Percentiles rank a stretch among this genome's conserved stretches.
phyloP scores from a whole-genome alignment of 1,140 invertebrate species.

The Ceratina japonica region DNA sequence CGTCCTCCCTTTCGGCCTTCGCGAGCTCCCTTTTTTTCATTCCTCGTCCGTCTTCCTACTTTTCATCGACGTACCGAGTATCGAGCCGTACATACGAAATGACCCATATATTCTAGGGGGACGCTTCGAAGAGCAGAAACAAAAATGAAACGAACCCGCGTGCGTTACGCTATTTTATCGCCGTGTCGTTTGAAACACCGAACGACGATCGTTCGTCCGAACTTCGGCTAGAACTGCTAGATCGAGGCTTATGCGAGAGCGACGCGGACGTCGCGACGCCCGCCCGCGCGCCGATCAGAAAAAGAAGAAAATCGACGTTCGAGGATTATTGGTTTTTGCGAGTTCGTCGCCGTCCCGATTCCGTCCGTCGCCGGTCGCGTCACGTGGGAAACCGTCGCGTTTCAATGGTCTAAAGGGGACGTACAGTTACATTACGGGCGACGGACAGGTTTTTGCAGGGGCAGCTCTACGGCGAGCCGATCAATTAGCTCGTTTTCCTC shows the following conservation, averaged over 20 bases:
- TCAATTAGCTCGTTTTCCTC: slow-evolving; percentile 31
- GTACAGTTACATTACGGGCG: background rate
- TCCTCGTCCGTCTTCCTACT: slow-evolving; percentile 27
- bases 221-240: too few relatives aligned
- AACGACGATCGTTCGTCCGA: too few relatives aligned
- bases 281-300: too few relatives aligned
- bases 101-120: slow-evolving; percentile 23
- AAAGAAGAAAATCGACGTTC: background rate
- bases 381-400: slow-evolving; percentile 14
- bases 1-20: slow-evolving; percentile 13
- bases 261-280: background rate
- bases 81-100: slow-evolving; percentile 39
- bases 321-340: background rate
- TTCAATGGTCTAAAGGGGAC: background rate
- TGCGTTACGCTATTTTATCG: too few relatives aligned
- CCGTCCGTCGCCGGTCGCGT: background rate
- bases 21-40: slow-evolving; percentile 21
- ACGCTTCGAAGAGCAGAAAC: slow-evolving; percentile 13
- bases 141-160: background rate
- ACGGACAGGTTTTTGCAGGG: slow-evolving; percentile 30
- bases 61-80: background rate
- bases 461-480: background rate
- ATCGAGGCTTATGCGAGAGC: background rate
- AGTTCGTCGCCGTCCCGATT: background rate
- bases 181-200: too few relatives aligned